A percentile compares a stretch with the other conserved stretches of the same genome.
Conservation (phyloP, 2,113 vertebrate genomes). For the Tachysurus fulvidraco region DNA sequence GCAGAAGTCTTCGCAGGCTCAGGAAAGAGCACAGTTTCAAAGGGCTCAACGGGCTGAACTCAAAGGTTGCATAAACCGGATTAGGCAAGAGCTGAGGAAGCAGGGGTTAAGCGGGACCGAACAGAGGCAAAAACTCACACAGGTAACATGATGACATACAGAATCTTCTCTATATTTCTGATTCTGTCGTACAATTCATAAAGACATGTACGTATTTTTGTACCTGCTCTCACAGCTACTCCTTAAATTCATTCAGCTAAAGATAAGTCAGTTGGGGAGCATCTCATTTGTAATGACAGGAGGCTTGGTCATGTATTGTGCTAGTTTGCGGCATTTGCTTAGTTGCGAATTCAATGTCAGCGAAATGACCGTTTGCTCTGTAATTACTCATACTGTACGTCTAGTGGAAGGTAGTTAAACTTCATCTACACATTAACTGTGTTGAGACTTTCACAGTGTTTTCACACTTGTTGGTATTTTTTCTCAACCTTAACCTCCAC, state of each 20-base stretch:
- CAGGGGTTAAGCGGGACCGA: conserved; percentile 55
- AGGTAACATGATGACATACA: neutral
- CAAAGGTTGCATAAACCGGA: conserved; percentile 60
- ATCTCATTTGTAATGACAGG: neutral
- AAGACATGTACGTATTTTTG: neutral
- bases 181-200: neutral
- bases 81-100: conserved; percentile 65
- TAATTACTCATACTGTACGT: neutral
- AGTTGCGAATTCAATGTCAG: neutral
- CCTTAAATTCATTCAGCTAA: neutral
- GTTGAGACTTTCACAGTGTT: neutral
- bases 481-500: neutral
- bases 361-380: neutral
- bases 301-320: neutral
- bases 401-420: neutral
- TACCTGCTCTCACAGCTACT: neutral
- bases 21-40: conserved; percentile 63
- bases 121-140: conserved; percentile 61
- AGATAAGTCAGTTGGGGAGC: neutral
- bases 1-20: conserved; percentile 58
- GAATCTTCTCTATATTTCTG: neutral
- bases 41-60: conserved; percentile 61
- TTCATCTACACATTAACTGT: neutral
- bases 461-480: neutral
- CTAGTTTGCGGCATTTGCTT: neutral